Evolutionary conservation across 2,797 vertebrate species (phyloP).

Genomic region (Lates japonicus): DNA sequence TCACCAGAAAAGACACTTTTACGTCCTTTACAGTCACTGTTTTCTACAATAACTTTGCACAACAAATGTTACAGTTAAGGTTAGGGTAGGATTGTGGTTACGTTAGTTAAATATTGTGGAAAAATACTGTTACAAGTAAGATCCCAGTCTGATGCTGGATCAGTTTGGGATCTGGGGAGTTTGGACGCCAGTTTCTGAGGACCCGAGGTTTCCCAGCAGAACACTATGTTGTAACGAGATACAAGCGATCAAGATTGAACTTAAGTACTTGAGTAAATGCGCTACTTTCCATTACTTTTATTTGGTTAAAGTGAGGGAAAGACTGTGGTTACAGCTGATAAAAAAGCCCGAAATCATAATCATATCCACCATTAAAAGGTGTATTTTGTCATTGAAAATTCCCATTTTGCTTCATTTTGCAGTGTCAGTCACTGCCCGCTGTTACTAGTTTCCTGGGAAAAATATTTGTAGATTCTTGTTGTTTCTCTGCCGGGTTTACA

Average conservation of each 20-base stretch:
- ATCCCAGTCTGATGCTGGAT: too few relatives aligned
- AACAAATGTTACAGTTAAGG: background rate
- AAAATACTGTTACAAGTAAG: background rate
- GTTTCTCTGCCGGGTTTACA: background rate
- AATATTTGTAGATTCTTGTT: conserved; percentile 23
- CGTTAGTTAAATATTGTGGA: background rate
- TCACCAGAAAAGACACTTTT: background rate
- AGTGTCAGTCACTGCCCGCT: background rate
- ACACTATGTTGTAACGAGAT: too few relatives aligned
- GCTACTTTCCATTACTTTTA: too few relatives aligned
- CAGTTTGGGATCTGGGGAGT: too few relatives aligned
- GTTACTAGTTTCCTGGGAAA: conserved; percentile 5
- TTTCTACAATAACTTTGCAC: background rate
- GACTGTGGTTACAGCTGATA: too few relatives aligned
- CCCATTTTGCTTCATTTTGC: background rate
- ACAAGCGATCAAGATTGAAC: too few relatives aligned
- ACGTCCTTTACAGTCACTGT: background rate
- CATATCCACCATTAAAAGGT: background rate
- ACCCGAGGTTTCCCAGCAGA: too few relatives aligned
- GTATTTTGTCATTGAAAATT: background rate
- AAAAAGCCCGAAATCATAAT: too few relatives aligned
- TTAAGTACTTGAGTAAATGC: too few relatives aligned
- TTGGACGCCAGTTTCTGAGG: too few relatives aligned
- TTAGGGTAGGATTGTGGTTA: background rate
- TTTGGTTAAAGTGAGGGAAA: too few relatives aligned